Evolutionary conservation across 2,113 vertebrate species (phyloP).

Genomic region (Thamnophis sirtalis): DNA sequence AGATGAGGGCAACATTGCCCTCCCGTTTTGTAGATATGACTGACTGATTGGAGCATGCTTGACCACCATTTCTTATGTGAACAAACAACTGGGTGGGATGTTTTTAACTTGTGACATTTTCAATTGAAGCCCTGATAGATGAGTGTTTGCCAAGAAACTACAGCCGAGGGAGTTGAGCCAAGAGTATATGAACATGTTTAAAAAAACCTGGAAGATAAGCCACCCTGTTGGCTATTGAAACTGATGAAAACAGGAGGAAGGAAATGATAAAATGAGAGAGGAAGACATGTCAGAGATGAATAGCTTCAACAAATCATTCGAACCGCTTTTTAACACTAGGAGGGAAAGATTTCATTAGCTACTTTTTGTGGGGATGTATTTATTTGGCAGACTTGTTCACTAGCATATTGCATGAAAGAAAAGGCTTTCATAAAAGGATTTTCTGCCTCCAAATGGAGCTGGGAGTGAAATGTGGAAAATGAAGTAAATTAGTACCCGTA

Average conservation of each 20-base stretch:
- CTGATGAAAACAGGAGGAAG: conserved; percentile 40
- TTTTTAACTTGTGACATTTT: conserved; percentile 23
- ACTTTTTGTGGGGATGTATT: background rate
- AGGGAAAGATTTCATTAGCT: background rate
- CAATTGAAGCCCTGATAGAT: conserved; percentile 4
- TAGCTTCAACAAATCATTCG: background rate
- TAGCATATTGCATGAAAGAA: background rate
- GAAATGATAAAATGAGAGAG: conserved; percentile 5
- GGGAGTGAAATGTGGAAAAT: background rate
- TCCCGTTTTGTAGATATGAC: background rate
- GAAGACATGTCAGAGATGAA: conserved; percentile 17
- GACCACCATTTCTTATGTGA: background rate
- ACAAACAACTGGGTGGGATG: conserved; percentile 22
- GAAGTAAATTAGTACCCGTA: background rate
- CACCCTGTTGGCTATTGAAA: conserved; percentile 13
- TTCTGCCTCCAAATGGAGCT: background rate
- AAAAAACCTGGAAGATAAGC: background rate
- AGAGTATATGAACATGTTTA: background rate
- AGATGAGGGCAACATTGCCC: background rate
- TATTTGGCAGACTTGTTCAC: background rate
- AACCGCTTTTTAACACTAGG: conserved; percentile 16
- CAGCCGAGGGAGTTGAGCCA: background rate
- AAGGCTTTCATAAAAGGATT: background rate
- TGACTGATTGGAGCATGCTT: background rate
- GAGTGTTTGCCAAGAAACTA: background rate